Evolutionary conservation across 2,113 vertebrate species (phyloP), one percentile per base, ranked within the genome.

Genomic region (Rhadina sibilatrix): DNA sequence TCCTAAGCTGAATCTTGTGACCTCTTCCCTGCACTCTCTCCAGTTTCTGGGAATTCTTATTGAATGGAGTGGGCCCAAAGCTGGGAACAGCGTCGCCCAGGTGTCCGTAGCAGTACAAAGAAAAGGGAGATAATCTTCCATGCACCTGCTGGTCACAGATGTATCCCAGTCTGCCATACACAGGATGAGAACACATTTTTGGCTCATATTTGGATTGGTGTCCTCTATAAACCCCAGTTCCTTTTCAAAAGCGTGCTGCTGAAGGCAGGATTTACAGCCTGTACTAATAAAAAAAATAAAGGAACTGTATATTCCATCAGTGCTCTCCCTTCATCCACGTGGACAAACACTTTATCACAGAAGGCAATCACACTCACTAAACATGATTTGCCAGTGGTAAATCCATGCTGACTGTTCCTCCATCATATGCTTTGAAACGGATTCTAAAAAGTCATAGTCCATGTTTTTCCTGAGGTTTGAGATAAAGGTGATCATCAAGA

Each of bases 31-130:
- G 46, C 18, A 84, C 3, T 16, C 18, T 78, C 37, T 81, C 28
- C 53, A 49, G 46, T 30, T 87, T 52, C 59, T 60, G 40, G 64
- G 38, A 50, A 60, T 30, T 35, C 42, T 19, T 90, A 37, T 22
- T 54, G 40, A 87, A 46, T 1, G 5, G 57, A 5, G 11, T 25
- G 10, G 35, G 25, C 10, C 5, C 33, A 50, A 76, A 80, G 19
- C 17, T 71, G 44, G 28, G 53, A 52, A 23, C 2, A 20, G 6
- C 8, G 24, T 10, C 75, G 23, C 23, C 25, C 25, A 68, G 11
- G 38, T 28, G 30, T 19, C 35, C 42, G 22, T 0, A 46, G 37
- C 24, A 49, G 12, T 31, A 37, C 5, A 0, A 0, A 53, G 11
- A 44, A 70, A 89, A 89, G 4, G 3, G 13, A 46, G 42, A 61